These are phyloP conservation scores for Rambutsinella grinnellia DNA, from an alignment of 2,888 invertebrate species.

Conservation along the genomic window DNA sequence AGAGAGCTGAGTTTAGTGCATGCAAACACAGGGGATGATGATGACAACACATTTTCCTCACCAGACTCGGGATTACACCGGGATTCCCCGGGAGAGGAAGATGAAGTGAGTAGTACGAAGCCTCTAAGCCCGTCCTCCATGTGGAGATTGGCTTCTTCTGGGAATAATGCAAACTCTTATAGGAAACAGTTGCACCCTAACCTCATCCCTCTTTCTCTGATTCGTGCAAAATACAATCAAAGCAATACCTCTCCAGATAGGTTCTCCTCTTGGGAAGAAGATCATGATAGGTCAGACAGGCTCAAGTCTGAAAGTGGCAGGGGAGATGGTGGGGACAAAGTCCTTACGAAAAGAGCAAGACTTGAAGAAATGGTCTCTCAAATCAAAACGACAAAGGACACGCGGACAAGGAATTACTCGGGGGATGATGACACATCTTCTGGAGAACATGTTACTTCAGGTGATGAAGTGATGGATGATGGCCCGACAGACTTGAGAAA, in stretches of 20 bases:
- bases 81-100: slow-evolving; percentile 66
- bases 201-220: slow-evolving; percentile 65
- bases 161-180: slow-evolving; percentile 8
- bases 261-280: slow-evolving; percentile 41
- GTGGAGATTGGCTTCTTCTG: slow-evolving; percentile 25
- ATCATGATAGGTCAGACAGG: slow-evolving; percentile 12
- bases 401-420: slow-evolving; percentile 58
- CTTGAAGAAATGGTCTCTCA: slow-evolving; percentile 66
- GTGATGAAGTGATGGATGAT: slow-evolving; percentile 64
- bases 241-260: slow-evolving; percentile 47
- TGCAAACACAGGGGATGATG: slow-evolving; percentile 56
- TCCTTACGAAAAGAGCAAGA: slow-evolving; percentile 63
- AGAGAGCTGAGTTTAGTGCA: slow-evolving; percentile 49
- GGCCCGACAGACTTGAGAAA: slow-evolving; percentile 59
- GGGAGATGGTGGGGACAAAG: slow-evolving; percentile 49
- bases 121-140: slow-evolving; percentile 36
- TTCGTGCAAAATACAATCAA: slow-evolving; percentile 63
- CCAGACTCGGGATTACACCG: slow-evolving; percentile 66
- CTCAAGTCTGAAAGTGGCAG: slow-evolving; percentile 29
- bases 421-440: slow-evolving; percentile 66
- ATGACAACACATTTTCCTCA: slow-evolving; percentile 63
- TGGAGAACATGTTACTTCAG: slow-evolving; percentile 64
- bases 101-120: slow-evolving; percentile 56
- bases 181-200: slow-evolving; percentile 58
- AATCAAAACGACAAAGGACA: slow-evolving; percentile 62